These are phyloP conservation scores for Ichneumon xanthorius DNA, from an alignment of 2,888 invertebrate genomes.

Conservation along the genomic window DNA sequence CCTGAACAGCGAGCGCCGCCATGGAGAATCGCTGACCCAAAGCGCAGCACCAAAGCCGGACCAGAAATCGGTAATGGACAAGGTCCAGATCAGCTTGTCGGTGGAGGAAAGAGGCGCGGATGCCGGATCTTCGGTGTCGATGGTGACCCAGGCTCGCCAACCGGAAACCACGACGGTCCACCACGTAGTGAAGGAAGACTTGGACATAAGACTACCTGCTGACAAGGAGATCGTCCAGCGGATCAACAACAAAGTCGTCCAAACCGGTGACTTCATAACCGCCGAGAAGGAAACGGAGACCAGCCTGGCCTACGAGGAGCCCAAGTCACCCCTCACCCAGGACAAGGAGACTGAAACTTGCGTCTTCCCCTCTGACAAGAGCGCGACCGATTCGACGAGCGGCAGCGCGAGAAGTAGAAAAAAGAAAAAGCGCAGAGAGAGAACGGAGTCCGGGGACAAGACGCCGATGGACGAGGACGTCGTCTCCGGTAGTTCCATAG, in stretches of 20 bases:
- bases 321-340: constrained; percentile 19
- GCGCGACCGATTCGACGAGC: constrained; percentile 69
- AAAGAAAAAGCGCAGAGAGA: constrained; percentile 78
- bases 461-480: constrained; percentile 68
- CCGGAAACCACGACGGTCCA: constrained; percentile 71
- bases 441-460: constrained; percentile 67
- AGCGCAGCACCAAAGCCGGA: constrained; percentile 40
- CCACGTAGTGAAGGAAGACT: constrained; percentile 77
- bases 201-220: constrained; percentile 79
- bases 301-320: constrained; percentile 55
- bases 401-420: constrained; percentile 73
- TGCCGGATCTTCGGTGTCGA: constrained; percentile 75
- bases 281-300: constrained; percentile 74
- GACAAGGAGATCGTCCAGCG: constrained; percentile 74
- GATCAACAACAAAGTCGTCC: constrained; percentile 77
- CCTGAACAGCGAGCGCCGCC: constrained; percentile 25
- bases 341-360: constrained; percentile 78
- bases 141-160: constrained; percentile 77
- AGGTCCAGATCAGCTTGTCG: constrained; percentile 80
- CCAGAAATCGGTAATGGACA: constrained; percentile 73
- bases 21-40: background rate
- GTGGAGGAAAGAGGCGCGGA: constrained; percentile 76
- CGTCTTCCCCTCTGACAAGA: constrained; percentile 71
- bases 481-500: constrained; percentile 75
- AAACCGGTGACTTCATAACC: constrained; percentile 74